Base-by-base conservation (phyloP, 2,113 vertebrate species). In the Desmodus rotundus region DNA sequence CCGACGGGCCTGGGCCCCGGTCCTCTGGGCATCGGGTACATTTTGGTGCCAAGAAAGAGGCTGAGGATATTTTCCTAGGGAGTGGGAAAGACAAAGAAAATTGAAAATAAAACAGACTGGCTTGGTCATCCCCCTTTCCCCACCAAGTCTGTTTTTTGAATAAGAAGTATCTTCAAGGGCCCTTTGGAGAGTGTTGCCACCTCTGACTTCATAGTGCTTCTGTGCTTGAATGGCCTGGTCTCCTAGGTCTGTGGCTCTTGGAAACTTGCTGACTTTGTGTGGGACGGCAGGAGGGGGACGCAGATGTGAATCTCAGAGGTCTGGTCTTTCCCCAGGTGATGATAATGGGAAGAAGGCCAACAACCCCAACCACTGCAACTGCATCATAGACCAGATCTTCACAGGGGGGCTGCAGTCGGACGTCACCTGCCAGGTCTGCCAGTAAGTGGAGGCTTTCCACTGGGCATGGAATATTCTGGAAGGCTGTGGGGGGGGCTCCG, bases 381-480 rank as follows among this genome's bases (percentile, higher is more conserved):
- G 99, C 98, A 99, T 99, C 98, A 99, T 99, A 95, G 99, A 99
- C 99, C 99, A 99, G 99, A 99, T 99, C 98, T 99, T 99, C 98
- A 99, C 99, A 0, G 99, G 99, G 0, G 99, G 99, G 96, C 99
- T 99, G 97, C 99, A 99, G 99, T 99, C 99, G 26, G 99, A 99
- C 41, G 99, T 99, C 97, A 99, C 99, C 96, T 99, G 99, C 99
- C 99, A 99, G 98, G 99, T 99, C 98, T 99, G 99, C 99, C 99
- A 99, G 99, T 99, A 98, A 99, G 99, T 93, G 36, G 4, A 5
- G 8, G 4, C 56, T 24, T 0, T 9, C 58, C 3, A 43, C 41
- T 31, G 14, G 19, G 5, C 76, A 20, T 2, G 0, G 2, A 7
- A 47, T 0, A 16, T n/a, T 96, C 76, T 36, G 0, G 0, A n/a